phyloP scores from a whole-genome alignment of 1,140 invertebrate genomes.

The Triops longicaudatus region DNA sequence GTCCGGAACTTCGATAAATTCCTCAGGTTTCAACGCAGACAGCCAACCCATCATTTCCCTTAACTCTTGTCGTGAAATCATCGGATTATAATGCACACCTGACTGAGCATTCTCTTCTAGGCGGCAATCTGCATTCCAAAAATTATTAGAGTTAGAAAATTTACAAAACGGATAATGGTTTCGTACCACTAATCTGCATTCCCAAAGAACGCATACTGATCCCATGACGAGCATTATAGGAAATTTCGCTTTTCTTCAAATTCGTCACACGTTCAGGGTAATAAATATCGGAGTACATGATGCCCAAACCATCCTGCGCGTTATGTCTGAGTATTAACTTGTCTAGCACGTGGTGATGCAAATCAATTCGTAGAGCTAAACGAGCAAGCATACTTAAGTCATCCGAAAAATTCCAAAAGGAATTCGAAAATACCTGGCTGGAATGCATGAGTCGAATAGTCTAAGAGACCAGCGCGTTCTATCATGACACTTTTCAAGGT shows the following conservation, averaged over 20 bases:
- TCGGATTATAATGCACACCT: constrained; percentile 87
- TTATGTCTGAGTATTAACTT: constrained; percentile 71
- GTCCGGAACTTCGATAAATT: constrained; percentile 57
- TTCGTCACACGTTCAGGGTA: constrained; percentile 74
- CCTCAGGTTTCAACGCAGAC: constrained; percentile 39
- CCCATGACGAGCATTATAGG: constrained; percentile 75
- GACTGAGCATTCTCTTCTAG: constrained; percentile 77
- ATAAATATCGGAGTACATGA: constrained; percentile 82
- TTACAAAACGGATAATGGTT: background rate
- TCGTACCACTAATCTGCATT: constrained; percentile 56
- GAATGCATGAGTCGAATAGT: constrained; percentile 82
- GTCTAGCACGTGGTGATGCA: constrained; percentile 82
- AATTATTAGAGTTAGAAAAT: background rate
- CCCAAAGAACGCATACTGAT: constrained; percentile 81
- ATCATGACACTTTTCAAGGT: constrained; percentile 81
- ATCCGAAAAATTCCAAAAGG: background rate
- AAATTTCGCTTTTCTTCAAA: constrained; percentile 79
- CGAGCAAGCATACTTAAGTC: constrained; percentile 16
- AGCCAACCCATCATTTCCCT: constrained; percentile 90
- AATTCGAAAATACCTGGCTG: constrained; percentile 53
- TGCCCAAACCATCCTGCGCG: constrained; percentile 75
- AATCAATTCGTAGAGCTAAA: constrained; percentile 86
- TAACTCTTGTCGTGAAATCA: constrained; percentile 70
- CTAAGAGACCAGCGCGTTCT: constrained; percentile 85
- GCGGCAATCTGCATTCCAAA: constrained; percentile 44